Percentiles rank a stretch among this genome's conserved stretches.
Conservation (phyloP, 1,140 invertebrate species). For the Lepidostoma basale region DNA sequence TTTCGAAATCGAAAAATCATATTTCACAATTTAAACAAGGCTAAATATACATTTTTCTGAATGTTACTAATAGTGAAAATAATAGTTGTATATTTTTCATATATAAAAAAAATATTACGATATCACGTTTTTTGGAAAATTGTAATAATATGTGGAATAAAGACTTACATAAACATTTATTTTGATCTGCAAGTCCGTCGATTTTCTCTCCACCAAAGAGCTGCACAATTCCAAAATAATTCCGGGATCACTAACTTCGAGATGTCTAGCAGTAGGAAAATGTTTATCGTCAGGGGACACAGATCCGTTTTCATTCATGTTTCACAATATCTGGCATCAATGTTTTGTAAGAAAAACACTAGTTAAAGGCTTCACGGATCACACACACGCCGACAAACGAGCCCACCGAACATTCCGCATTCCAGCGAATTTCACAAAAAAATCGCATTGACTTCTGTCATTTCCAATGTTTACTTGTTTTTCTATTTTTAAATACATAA, state of each 20-base stretch:
- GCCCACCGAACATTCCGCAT: conserved; percentile 7
- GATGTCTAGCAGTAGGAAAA: background rate
- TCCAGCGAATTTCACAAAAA: conserved; percentile 16
- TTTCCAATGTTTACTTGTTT: conserved; percentile 28
- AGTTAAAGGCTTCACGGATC: background rate
- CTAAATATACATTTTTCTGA: background rate
- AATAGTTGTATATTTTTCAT: background rate
- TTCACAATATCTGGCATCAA: conserved; percentile 16
- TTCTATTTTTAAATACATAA: background rate
- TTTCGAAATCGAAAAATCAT: no score
- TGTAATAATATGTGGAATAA: background rate
- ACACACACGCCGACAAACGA: background rate
- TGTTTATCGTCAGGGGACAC: conserved; percentile 1
- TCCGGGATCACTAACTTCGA: conserved; percentile 57
- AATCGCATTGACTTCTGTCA: conserved; percentile 16
- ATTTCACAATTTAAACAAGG: background rate
- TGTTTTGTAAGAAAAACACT: background rate
- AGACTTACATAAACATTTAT: conserved; percentile 59
- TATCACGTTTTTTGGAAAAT: background rate
- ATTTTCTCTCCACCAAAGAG: conserved; percentile 54
- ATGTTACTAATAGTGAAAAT: background rate
- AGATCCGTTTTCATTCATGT: conserved; percentile 31
- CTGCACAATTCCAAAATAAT: conserved; percentile 60
- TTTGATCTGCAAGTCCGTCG: conserved; percentile 57
- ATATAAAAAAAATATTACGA: background rate